Base-by-base conservation (phyloP, 2,888 invertebrate species). In the Hydrotaea diabolus region DNA sequence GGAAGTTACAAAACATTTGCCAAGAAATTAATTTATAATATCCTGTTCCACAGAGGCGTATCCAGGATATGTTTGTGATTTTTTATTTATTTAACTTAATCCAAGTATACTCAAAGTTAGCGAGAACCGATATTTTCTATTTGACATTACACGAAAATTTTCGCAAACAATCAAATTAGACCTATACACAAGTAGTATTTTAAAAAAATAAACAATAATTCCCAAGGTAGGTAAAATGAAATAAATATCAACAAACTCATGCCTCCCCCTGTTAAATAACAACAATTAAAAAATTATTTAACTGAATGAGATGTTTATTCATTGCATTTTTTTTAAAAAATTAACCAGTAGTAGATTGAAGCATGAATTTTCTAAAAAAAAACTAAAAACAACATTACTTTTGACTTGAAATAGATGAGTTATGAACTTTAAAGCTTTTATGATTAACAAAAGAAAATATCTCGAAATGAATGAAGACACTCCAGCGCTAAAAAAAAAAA, bases 301-400 rank as follows among this genome's bases (percentile, higher is more conserved):
- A 69, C 69, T 69, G 69, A 69, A 69, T 69, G 69, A 69, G 46
- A 69, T 66, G 39, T 66, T 46, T 43, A 59, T 15, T 59, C 26
- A 59, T 59, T 15, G 59, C 55, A 55, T 66, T 69, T 36, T 11
- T 59, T 31, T 69, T 43, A 21, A 69, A n/a, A n/a, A 69, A 43
- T 69, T 69, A 69, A 69, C 23, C 23, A 13, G 69, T 69, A 64
- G 81, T 81, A 73, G 81, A 59, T 74, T 79, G 59, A 79, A 79
- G 85, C 85, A 85, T 85, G 85, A 57, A 74, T 74, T 55, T 74
- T 64, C 23, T 62, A 66, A 43, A 69, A 69, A 39, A 43, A 43
- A 39, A 39, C 39, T 39, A 39, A 31, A 31, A 31, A 31, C n/a
- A 39, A 3, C 39, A 43, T 43, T 23, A 69, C 43, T 69, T 21